Evolutionary conservation across 2,113 vertebrate genomes (phyloP), one percentile per base, ranked within the genome.

Genomic region (Melanerpes formicivorus): DNA sequence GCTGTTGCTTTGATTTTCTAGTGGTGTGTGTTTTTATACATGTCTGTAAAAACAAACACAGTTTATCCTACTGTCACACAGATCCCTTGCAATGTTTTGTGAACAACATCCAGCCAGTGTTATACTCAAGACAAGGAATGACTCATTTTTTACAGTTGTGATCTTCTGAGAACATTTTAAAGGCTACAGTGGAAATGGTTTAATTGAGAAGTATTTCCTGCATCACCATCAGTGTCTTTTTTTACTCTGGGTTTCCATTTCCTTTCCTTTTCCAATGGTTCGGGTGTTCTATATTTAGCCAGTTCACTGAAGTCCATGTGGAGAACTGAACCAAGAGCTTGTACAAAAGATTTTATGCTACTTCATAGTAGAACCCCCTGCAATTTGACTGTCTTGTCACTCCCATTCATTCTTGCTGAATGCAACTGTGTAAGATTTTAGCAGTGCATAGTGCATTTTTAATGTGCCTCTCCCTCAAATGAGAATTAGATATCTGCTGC

Each of bases 241-340:
- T 94, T 88, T 90, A 5, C 22, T 90, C 95, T 83, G 66, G 76
- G 75, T 77, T 88, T 94, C 76, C 91, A 95, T 84, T 95, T 90
- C 80, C 84, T 96, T 80, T 92, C 86, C 85, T 87, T 89, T 90
- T 66, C 64, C 48, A 77, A 9, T 69, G 84, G 56, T 93, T 74
- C 93, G 93, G 84, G 59, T 93, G 84, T 87, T 92, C 97, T 96
- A 64, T 97, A 96, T 97, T 96, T 95, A 93, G 90, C 92, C 83
- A n/a, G 72, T 67, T 86, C 54, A 62, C 70, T 87, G 81, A 88
- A 95, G 82, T 80, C 77, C 85, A 71, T 1, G 4, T 95, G 80
- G 76, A 83, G 62, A 93, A 94, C 81, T 86, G 94, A 96, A 93
- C 74, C 65, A 87, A 78, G n/a, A 5, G 7, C 69, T 88, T 60